Base-by-base conservation (phyloP, 2,888 invertebrate genomes). In the Megalurothrips usitatus region DNA sequence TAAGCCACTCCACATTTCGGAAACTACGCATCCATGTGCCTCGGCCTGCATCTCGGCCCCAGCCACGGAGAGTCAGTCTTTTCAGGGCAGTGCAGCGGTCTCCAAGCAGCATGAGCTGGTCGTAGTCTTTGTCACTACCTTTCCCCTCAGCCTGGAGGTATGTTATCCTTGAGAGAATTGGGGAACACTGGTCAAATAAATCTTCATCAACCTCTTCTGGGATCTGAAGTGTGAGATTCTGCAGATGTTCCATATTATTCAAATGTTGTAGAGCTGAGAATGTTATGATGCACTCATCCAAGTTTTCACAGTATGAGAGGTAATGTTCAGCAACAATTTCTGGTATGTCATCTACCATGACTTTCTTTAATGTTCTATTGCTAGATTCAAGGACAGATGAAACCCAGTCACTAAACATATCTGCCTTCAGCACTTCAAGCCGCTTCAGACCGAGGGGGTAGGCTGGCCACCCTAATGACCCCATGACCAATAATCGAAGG, bases 151-250 rank as follows among this genome's bases (percentile, higher is more conserved):
- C 68, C 12, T 75, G 68, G 11, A 75, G 26, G 26, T 75, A 26
- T 23, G 26, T 75, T 23, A 75, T 1, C 26, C 68, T 75, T 26
- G 68, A 75, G 23, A 75, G 23, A 12, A 75, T 26, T 1, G 68
- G 68, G 23, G 68, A 75, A 12, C 68, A 75, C 23, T n/a, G 12
- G 26, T 75, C 68, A 9, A 75, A 75, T 26, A 75, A 10, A 26
- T 75, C 68, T 75, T 75, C 68, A 23, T 26, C 26, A 26, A 75
- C 68, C 12, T n/a, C 12, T 26, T 75, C 23, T 26, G 68, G 68
- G 23, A 75, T 75, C 26, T 75, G 68, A 75, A 75, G 68, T 23
- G 68, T 75, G 26, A 75, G 68, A 26, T 75, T 75, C 12, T 75
- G 68, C 8, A 75, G 68, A 75, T 9, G 68, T 10, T 75, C 68